Evolutionary conservation across 2,888 invertebrate genomes (phyloP).

Genomic region (Drosophila acutilabella): DNA sequence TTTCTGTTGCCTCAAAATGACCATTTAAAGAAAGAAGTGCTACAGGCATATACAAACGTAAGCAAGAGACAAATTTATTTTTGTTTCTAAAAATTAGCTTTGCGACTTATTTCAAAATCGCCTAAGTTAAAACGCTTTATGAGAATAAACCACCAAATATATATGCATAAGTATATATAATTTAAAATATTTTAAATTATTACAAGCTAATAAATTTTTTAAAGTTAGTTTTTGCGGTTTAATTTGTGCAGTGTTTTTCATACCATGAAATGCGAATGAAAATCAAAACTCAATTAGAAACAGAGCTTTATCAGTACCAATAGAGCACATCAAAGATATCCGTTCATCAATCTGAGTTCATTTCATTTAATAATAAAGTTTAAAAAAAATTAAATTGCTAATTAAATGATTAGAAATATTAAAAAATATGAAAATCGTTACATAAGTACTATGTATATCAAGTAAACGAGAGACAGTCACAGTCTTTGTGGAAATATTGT

Average conservation of each 20-base stretch:
- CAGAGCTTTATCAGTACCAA: slow-evolving; percentile 10
- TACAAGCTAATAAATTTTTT: slow-evolving; percentile 55
- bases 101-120: slow-evolving; percentile 47
- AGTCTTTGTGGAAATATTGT: slow-evolving; percentile 6
- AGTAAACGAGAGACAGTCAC: too few relatives aligned
- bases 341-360: slow-evolving; percentile 37
- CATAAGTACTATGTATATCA: neutral
- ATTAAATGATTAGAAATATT: neutral
- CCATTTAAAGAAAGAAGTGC: slow-evolving; percentile 46
- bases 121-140: slow-evolving; percentile 47
- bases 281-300: slow-evolving; percentile 57
- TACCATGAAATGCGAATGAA: neutral
- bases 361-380: too few relatives aligned
- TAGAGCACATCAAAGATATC: slow-evolving; percentile 50
- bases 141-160: slow-evolving; percentile 3
- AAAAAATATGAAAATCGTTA: neutral
- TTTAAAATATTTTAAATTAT: slow-evolving; percentile 24
- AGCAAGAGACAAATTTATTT: slow-evolving; percentile 7
- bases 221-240: slow-evolving; percentile 35
- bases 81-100: slow-evolving; percentile 51
- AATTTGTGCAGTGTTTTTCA: slow-evolving; percentile 21
- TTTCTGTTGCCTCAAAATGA: slow-evolving; percentile 40
- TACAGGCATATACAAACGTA: slow-evolving; percentile 40
- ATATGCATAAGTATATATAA: slow-evolving; percentile 23
- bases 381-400: slow-evolving; percentile 26